Evolutionary conservation across 1,140 invertebrate species (phyloP).

Genomic region (Monochamus saltuarius): DNA sequence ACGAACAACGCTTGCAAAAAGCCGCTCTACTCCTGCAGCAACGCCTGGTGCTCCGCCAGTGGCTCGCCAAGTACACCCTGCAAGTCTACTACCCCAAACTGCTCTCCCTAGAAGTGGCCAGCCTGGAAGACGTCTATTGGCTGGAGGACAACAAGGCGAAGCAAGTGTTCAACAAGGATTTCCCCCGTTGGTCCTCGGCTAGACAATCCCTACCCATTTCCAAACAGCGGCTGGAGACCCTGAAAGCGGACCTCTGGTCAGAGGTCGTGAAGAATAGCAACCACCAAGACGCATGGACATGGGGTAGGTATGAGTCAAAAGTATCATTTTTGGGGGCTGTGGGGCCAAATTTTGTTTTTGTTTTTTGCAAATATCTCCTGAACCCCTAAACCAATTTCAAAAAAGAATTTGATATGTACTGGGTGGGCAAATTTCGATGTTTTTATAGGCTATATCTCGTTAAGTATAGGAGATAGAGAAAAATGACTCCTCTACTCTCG

Average conservation of each 20-base stretch:
- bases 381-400: no score
- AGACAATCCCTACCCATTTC: slow-evolving; percentile 76
- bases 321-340: slow-evolving; percentile 66
- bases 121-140: slow-evolving; percentile 86
- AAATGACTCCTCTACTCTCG: no score
- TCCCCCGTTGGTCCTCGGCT: slow-evolving; percentile 74
- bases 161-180: slow-evolving; percentile 71
- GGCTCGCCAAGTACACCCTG: slow-evolving; percentile 72
- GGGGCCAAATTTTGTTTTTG: slow-evolving; percentile 83
- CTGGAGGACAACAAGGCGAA: slow-evolving; percentile 75
- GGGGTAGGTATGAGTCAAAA: slow-evolving; percentile 60
- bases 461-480: no score
- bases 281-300: slow-evolving; percentile 85
- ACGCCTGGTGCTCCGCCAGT: slow-evolving; percentile 76
- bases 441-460: no score
- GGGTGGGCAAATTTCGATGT: no score
- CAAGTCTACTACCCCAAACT: slow-evolving; percentile 76
- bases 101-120: slow-evolving; percentile 76
- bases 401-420: no score
- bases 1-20: slow-evolving; percentile 75
- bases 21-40: slow-evolving; percentile 76
- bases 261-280: slow-evolving; percentile 83
- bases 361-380: no score
- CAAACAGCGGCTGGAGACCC: slow-evolving; percentile 70
- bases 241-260: slow-evolving; percentile 84